Evolutionary conservation across 1,140 invertebrate species (phyloP).

Genomic region (Hetaerina americana): DNA sequence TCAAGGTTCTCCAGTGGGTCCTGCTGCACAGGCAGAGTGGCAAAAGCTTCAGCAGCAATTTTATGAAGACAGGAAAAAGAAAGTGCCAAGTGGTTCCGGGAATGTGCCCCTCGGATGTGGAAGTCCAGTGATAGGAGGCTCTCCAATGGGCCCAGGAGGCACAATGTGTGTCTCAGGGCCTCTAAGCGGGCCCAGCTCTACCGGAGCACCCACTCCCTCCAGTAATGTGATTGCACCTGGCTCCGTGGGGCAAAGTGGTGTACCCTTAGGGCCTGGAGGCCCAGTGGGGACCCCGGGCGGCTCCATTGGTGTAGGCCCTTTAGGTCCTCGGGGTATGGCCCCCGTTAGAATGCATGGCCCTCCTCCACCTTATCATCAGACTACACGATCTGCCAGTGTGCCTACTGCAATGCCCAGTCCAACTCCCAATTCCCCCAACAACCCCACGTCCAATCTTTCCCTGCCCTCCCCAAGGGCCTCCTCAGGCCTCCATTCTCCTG

Average conservation of each 20-base stretch:
- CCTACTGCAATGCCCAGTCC: conserved; percentile 62
- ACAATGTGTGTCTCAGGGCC: conserved; percentile 8
- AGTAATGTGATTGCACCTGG: conserved; percentile 18
- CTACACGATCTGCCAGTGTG: conserved; percentile 67
- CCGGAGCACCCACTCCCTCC: not conserved
- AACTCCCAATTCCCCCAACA: conserved; percentile 54
- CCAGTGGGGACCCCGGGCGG: conserved; percentile 18
- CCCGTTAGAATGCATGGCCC: conserved; percentile 54
- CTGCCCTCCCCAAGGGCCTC: conserved; percentile 53
- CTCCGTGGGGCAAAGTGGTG: conserved; percentile 25
- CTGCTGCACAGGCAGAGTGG: conserved; percentile 62
- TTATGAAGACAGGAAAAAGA: conserved; percentile 51
- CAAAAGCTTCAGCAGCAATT: conserved; percentile 76
- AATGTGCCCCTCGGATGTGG: conserved; percentile 11
- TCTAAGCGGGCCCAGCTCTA: not conserved
- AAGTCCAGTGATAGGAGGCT: conserved; percentile 19
- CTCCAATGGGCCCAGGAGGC: conserved; percentile 18
- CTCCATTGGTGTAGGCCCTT: conserved; percentile 34
- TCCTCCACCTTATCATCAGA: conserved; percentile 73
- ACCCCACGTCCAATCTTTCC: conserved; percentile 54
- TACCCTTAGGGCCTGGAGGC: conserved; percentile 19
- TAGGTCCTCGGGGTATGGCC: conserved; percentile 35
- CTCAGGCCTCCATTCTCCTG: conserved; percentile 54
- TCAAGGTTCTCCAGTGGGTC: conserved; percentile 16
- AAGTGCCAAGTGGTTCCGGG: conserved; percentile 26